Conservation (phyloP, 2,113 vertebrate genomes). For the Centropus bengalensis region DNA sequence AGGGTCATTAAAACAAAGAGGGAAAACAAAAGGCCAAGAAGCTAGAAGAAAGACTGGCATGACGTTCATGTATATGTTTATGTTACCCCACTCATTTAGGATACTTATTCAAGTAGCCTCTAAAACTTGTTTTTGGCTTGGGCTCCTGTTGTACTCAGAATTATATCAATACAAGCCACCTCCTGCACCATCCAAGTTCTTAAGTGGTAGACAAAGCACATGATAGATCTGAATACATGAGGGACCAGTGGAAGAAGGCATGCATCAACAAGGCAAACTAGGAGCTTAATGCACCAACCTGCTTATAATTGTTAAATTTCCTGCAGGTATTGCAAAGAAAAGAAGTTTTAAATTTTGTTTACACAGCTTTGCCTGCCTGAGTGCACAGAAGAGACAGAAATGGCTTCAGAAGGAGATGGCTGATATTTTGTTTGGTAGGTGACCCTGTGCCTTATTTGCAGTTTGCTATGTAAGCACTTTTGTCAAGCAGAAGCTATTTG, state of each 20-base stretch:
- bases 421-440: neutral
- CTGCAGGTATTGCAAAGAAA: neutral
- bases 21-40: neutral
- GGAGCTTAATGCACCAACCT: neutral
- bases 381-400: neutral
- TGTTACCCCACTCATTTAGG: neutral
- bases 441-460: slow-evolving; percentile 7
- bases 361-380: neutral
- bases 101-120: neutral
- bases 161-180: neutral
- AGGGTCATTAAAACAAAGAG: neutral
- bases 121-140: neutral
- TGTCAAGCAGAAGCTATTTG: neutral
- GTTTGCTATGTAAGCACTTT: slow-evolving; percentile 7
- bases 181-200: neutral
- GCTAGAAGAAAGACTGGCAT: neutral
- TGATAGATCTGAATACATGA: rapidly evolving
- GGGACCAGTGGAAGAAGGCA: neutral
- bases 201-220: neutral
- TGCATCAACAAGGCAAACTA: neutral
- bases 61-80: neutral
- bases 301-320: neutral
- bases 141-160: rapidly evolving
- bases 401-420: neutral
- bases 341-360: slow-evolving; percentile 27